Base-by-base conservation (phyloP, 2,888 invertebrate species). In the Hirtodrosophila trivittata region DNA sequence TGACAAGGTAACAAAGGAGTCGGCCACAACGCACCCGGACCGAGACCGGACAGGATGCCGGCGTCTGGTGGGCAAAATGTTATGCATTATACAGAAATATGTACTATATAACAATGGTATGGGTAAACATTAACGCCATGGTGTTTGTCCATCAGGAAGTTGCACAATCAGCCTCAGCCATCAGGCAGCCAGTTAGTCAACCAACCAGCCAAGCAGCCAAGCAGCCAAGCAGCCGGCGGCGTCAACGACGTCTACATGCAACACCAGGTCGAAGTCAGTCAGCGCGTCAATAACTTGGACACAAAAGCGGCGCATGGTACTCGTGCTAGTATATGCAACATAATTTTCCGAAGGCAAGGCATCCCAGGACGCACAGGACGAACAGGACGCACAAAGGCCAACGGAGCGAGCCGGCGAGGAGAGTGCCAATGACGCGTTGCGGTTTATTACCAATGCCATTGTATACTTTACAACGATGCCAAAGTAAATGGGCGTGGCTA, bases 401-500 rank as follows among this genome's bases (percentile, higher is more conserved):
- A 47, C 57, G 43, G 28, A 69, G 65, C 54, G 50, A 65, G 26
- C 60, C 26, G 30, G n/a, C 21, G 13, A 26, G 32, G 28, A 39
- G 62, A 46, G 47, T 75, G 77, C 58, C 73, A 80, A 73, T 76
- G 76, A 77, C 77, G 77, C 77, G 76, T 73, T 78, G 83, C 75
- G 82, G 83, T 77, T 83, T 82, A 83, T 75, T 77, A 75, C 75
- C 71, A 75, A 71, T 82, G 67, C 66, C 70, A 76, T 71, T 82
- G 71, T 74, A 74, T 69, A 75, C 71, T 75, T 78, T 71, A 76
- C 63, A 72, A 67, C 64, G 64, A 45, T 67, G 66, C 51, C 55
- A 57, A 73, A 73, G 76, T 69, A 69, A 72, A 63, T 60, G 72
- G 78, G 77, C 70, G 67, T 66, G 70, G 64, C 54, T 8, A 8